These are phyloP conservation scores for Trachemys scripta DNA, from an alignment of 2,113 vertebrate genomes.

Conservation along the genomic window DNA sequence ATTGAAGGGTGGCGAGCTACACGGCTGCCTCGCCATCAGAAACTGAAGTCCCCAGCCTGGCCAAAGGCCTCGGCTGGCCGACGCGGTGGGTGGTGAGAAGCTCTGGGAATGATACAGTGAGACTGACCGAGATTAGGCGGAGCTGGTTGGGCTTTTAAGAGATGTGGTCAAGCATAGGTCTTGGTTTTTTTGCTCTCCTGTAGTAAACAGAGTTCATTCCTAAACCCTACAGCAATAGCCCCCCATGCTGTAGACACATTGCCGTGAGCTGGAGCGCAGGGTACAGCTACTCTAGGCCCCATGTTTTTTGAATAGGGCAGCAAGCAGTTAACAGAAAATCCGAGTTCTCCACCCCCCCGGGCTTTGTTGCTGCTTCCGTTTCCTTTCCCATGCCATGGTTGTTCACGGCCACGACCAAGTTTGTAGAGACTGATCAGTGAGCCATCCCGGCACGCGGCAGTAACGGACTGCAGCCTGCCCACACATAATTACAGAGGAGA, in stretches of 20 bases:
- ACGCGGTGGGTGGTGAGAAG: neutral
- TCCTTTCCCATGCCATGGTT: neutral
- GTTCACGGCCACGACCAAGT: neutral
- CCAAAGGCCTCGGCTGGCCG: neutral
- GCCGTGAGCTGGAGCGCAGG: neutral
- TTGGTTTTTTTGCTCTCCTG: neutral
- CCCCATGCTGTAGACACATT: rapidly evolving
- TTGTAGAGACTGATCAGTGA: neutral
- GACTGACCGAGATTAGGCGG: neutral
- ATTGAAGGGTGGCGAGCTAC: neutral
- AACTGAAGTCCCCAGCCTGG: rapidly evolving
- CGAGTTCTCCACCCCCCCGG: neutral
- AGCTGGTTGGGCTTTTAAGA: neutral
- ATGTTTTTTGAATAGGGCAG: neutral
- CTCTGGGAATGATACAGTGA: neutral
- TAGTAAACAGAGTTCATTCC: neutral
- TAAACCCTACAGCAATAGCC: neutral
- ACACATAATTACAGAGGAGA: neutral
- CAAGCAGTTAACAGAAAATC: neutral
- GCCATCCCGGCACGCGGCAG: neutral
- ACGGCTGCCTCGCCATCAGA: neutral
- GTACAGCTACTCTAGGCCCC: too few relatives aligned
- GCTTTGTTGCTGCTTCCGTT: neutral
- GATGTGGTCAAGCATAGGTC: neutral
- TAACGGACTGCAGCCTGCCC: neutral